Evolutionary conservation across 2,888 invertebrate genomes (phyloP).

Genomic region (Venusia cambrica): DNA sequence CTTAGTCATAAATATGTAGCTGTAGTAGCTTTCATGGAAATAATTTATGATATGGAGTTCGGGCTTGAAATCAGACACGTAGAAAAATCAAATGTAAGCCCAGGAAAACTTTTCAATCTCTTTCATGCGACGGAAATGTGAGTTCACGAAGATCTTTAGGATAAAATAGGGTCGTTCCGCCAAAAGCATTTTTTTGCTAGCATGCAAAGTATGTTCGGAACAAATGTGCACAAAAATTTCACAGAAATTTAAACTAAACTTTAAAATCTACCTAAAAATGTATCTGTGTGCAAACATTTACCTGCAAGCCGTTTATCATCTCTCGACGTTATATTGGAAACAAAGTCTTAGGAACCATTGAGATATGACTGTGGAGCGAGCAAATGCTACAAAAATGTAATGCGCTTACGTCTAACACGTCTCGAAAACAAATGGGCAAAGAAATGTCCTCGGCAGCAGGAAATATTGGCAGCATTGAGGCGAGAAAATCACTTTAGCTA

Average conservation of each 20-base stretch:
- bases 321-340: slow-evolving; percentile 56
- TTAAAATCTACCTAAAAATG: slow-evolving; percentile 36
- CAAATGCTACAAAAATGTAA: slow-evolving; percentile 58
- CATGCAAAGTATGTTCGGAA: slow-evolving; percentile 16
- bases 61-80: slow-evolving; percentile 49
- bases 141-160: slow-evolving; percentile 38
- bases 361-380: slow-evolving; percentile 54
- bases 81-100: slow-evolving; percentile 55
- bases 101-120: slow-evolving; percentile 49
- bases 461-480: slow-evolving; percentile 39
- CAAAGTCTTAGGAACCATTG: slow-evolving; percentile 53
- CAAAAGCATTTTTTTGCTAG: slow-evolving; percentile 24
- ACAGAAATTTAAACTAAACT: slow-evolving; percentile 27
- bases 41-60: slow-evolving; percentile 53
- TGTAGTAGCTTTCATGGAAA: slow-evolving; percentile 52
- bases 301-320: slow-evolving; percentile 57
- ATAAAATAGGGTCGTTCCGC: slow-evolving; percentile 34
- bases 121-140: slow-evolving; percentile 39
- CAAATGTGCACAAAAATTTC: slow-evolving; percentile 9
- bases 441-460: slow-evolving; percentile 42
- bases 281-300: slow-evolving; percentile 50
- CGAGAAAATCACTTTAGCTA: slow-evolving; percentile 53
- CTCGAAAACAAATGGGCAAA: slow-evolving; percentile 55
- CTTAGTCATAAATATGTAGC: slow-evolving; percentile 52
- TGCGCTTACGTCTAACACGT: slow-evolving; percentile 57